Evolutionary conservation across 2,113 vertebrate species (phyloP).

Genomic region (Seriola aureovittata): DNA sequence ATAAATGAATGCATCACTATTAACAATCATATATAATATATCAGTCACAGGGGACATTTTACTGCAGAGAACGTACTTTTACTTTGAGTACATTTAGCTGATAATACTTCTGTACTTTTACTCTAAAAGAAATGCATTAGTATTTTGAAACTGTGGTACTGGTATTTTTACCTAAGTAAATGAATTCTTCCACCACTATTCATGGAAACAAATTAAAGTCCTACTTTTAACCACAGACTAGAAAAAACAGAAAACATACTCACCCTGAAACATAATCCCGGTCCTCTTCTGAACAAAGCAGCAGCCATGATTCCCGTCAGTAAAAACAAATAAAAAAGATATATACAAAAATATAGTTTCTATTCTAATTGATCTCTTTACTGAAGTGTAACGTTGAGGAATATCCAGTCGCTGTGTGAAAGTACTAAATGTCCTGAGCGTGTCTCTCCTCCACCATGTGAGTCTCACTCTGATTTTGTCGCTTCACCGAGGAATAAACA

Average conservation of each 20-base stretch:
- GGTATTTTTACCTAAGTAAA: not conserved
- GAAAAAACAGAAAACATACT: not conserved
- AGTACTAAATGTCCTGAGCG: conserved; percentile 31
- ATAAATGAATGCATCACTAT: not conserved
- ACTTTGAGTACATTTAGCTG: no score
- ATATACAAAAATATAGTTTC: not conserved
- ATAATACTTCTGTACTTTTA: no score
- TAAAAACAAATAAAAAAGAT: not conserved
- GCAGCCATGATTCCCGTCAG: conserved; percentile 33
- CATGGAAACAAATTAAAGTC: not conserved
- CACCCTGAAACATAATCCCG: conserved; percentile 15
- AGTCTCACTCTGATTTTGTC: not conserved
- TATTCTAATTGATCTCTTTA: not conserved
- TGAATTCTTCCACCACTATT: no score
- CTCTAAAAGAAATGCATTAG: no score
- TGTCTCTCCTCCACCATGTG: not conserved
- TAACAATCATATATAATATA: not conserved
- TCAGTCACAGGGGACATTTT: no score
- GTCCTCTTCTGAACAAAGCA: conserved; percentile 31
- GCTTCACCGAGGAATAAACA: not conserved
- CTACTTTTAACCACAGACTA: no score
- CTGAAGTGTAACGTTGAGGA: not conserved
- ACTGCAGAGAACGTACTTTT: no score
- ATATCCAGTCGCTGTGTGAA: not conserved
- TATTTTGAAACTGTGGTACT: no score